Conservation (phyloP, 2,888 invertebrate species). For the Drosophila mercatorum region DNA sequence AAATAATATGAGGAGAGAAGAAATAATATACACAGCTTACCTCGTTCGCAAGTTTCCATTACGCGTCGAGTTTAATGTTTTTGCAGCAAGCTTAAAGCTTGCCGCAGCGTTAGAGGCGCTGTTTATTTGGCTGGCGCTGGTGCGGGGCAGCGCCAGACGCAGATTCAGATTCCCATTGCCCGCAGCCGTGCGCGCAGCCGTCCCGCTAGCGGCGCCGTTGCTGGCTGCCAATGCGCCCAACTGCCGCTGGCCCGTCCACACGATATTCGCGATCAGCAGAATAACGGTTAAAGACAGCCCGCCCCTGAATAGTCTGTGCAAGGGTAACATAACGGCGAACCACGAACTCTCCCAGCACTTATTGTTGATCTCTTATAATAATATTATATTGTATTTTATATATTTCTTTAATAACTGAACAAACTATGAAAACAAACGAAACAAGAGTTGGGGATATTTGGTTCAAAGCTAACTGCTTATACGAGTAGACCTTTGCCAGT, state of each 20-base stretch:
- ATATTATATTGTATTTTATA: not conserved
- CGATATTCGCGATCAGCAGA: slow-evolving; percentile 40
- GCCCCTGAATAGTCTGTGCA: slow-evolving; percentile 40
- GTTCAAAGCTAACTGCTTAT: slow-evolving; percentile 1
- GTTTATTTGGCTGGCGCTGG: slow-evolving; percentile 86
- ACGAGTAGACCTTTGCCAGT: slow-evolving; percentile 7
- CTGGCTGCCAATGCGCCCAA: slow-evolving; percentile 55
- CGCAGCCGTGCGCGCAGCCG: slow-evolving; percentile 74
- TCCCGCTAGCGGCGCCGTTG: slow-evolving; percentile 51
- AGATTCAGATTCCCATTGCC: slow-evolving; percentile 84
- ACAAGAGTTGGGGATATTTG: not conserved
- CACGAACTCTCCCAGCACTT: slow-evolving; percentile 31
- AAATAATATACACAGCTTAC: slow-evolving; percentile 66
- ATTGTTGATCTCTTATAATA: not conserved
- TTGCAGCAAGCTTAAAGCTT: slow-evolving; percentile 81
- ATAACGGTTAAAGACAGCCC: slow-evolving; percentile 42
- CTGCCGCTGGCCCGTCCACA: slow-evolving; percentile 14
- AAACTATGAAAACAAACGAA: slow-evolving; percentile 6
- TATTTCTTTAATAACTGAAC: not conserved
- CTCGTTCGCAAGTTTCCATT: slow-evolving; percentile 84
- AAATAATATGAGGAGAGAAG: not conserved
- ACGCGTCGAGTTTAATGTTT: slow-evolving; percentile 83
- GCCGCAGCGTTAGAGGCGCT: slow-evolving; percentile 69
- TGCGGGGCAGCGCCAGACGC: slow-evolving; percentile 85
- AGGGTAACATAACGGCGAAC: slow-evolving; percentile 46